Evolutionary conservation across 2,113 vertebrate species (phyloP), one percentile per base, ranked within the genome.

Genomic region (Trochalopteron elliotii): DNA sequence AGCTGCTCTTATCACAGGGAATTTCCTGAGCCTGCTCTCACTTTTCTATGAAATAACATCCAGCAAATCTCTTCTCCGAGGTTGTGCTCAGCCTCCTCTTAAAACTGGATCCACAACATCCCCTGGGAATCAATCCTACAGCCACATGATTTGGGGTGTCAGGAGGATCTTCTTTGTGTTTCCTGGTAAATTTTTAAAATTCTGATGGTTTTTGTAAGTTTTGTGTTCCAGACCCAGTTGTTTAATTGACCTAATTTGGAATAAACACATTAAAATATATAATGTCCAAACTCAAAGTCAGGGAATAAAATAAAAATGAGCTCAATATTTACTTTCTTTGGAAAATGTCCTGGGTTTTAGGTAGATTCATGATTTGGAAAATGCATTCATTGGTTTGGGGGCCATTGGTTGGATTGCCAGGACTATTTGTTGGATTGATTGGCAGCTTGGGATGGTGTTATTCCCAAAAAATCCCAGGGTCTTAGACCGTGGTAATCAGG

Each of bases 311-410:
- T 5, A 16, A 70, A 74, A 86, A 60, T 12, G 2, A 78, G 25
- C 30, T 28, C 13, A 25, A 2, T 25, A 6, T 47, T 49, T 11
- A 15, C 67, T 91, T 57, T 7, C 4, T 47, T 79, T 27, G 21
- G 15, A 37, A 79, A 45, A 56, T 6, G 1, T 25, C 14, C 9
- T 13, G 3, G 0, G 0, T 40, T 74, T 91, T 33, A 30, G 15
- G 20, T 13, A 13, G 28, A 3, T 59, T 50, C 2, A 2, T 27
- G 8, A 28, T 75, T 47, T 64, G 27, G 35, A 64, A 25, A 30
- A 39, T 35, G 68, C 11, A 21, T 15, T 21, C 24, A 17, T 49
- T 47, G 64, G 27, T 56, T 22, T 82, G 12, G 16, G n/a, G 37
- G 21, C 16, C 3, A 7, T 11, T 25, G 42, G 16, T 35, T 75